Evolutionary conservation across 2,888 invertebrate genomes (phyloP).

Genomic region (Epiblema foenella): DNA sequence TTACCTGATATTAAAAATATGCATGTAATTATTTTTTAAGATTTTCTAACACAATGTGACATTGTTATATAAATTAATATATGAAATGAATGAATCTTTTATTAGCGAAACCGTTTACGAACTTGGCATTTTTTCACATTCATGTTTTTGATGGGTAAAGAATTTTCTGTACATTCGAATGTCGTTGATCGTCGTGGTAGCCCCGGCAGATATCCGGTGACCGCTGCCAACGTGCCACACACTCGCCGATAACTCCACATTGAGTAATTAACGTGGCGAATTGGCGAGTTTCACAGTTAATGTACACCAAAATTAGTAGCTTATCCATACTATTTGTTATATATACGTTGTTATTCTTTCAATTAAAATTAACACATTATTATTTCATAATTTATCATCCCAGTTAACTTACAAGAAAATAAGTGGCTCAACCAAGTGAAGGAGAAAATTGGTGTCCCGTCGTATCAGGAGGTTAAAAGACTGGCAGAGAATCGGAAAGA

Average conservation of each 20-base stretch:
- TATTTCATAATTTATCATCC: too few species aligned
- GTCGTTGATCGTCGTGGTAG: slow-evolving; percentile 13
- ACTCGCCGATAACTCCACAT: slow-evolving; percentile 20
- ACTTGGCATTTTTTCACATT: not conserved
- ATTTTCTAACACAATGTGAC: too few species aligned
- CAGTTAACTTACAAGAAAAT: too few species aligned
- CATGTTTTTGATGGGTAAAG: slow-evolving; percentile 10
- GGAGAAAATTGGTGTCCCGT: too few species aligned
- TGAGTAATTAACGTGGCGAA: slow-evolving; percentile 27
- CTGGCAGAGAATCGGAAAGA: too few species aligned
- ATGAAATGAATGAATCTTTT: too few species aligned
- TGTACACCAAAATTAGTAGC: not conserved
- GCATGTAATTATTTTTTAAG: too few species aligned
- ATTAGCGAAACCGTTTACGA: too few species aligned
- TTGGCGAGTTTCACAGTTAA: not conserved
- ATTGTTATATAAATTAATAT: too few species aligned
- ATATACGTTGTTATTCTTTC: not conserved
- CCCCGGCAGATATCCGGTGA: slow-evolving; percentile 31
- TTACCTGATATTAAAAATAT: too few species aligned
- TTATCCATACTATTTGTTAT: not conserved
- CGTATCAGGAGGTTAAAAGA: too few species aligned
- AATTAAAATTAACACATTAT: not conserved
- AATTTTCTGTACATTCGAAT: slow-evolving; percentile 28
- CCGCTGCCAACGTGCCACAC: slow-evolving; percentile 19
- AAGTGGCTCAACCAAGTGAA: too few species aligned